These are phyloP conservation scores for Bubo blakistoni DNA, from an alignment of 2,113 vertebrate species.

Conservation along the genomic window DNA sequence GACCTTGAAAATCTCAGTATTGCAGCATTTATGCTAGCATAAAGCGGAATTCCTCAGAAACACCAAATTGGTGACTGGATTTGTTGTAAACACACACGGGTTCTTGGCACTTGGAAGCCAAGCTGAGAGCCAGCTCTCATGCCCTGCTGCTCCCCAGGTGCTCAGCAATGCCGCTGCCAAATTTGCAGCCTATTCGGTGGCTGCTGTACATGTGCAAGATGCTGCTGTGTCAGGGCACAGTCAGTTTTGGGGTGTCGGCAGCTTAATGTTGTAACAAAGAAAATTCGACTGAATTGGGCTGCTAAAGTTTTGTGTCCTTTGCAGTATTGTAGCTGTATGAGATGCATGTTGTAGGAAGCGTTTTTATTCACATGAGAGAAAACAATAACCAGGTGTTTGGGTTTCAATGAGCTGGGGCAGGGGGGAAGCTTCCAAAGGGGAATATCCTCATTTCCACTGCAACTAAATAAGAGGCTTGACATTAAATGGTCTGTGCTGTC, in stretches of 20 bases:
- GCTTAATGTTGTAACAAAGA: not conserved
- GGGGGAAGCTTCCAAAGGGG: not conserved
- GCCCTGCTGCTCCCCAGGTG: not conserved
- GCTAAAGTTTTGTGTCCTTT: not conserved
- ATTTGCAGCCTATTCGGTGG: not conserved
- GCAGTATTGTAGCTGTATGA: not conserved
- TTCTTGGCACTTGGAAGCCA: not conserved
- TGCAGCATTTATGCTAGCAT: not conserved
- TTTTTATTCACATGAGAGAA: not conserved
- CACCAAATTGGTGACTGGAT: not conserved
- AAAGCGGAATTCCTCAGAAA: not conserved
- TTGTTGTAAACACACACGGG: fast-evolving
- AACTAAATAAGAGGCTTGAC: not conserved
- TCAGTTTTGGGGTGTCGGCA: not conserved
- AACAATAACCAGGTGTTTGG: not conserved
- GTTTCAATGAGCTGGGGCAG: not conserved
- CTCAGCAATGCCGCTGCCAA: not conserved
- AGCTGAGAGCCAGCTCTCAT: not conserved
- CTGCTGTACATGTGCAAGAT: not conserved
- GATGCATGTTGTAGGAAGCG: not conserved
- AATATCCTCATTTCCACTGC: not conserved
- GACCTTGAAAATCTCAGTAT: not conserved
- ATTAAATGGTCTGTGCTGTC: not conserved
- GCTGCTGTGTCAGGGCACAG: not conserved
- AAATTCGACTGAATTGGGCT: not conserved